Percentiles rank a stretch among this genome's conserved stretches.
Conservation (phyloP, 2,888 invertebrate species). For the Acleris emargana region DNA sequence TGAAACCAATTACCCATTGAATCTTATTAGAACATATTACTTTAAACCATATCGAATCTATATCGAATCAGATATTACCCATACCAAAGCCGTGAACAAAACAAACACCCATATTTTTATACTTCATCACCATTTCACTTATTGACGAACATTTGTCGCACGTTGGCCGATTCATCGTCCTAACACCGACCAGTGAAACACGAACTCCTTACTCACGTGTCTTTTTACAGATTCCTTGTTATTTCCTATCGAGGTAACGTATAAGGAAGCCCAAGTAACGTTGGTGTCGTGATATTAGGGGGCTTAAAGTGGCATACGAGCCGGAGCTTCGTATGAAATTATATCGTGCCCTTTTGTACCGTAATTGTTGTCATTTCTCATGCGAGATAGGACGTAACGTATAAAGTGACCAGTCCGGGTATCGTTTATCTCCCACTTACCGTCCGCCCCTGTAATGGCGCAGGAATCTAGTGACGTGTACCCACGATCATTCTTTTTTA, state of each 20-base stretch:
- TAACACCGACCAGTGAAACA: background rate
- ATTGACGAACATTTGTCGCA: constrained; percentile 31
- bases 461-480: constrained; percentile 1
- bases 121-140: constrained; percentile 35
- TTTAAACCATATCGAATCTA: too few species aligned
- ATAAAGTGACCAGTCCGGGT: constrained; percentile 28
- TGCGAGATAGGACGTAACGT: constrained; percentile 22
- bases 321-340: constrained; percentile 31
- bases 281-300: constrained; percentile 17
- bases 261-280: constrained; percentile 5
- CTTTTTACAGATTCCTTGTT: background rate
- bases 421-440: constrained; percentile 27
- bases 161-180: constrained; percentile 28
- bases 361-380: constrained; percentile 35
- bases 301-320: constrained; percentile 27
- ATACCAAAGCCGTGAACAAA: constrained; percentile 8
- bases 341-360: constrained; percentile 32
- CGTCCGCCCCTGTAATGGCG: background rate
- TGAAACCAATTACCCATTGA: too few species aligned
- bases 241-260: background rate
- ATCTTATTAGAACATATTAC: too few species aligned
- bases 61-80: background rate
- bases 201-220: constrained; percentile 13
- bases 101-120: constrained; percentile 13
- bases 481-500: too few species aligned